phyloP scores from a whole-genome alignment of 2,797 vertebrate species.

The Ptychobarbus kaznakovi region DNA sequence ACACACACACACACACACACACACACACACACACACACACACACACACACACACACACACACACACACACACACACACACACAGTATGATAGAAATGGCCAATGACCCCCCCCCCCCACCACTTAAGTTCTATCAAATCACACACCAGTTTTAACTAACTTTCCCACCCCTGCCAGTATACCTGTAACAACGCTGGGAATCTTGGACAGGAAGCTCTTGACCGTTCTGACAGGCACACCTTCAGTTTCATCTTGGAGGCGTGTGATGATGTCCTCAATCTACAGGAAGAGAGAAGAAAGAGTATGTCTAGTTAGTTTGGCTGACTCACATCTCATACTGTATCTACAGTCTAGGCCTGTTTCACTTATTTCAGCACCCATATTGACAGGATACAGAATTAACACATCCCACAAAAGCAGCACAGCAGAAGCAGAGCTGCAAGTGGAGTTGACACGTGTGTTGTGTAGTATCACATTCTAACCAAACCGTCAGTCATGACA shows the following conservation, averaged over 20 bases:
- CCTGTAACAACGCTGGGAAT: constrained; percentile 98
- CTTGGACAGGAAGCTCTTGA: constrained; percentile 99
- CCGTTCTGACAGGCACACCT: constrained; percentile 94
- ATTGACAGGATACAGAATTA: constrained; percentile 19
- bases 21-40: no score
- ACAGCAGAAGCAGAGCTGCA: not conserved
- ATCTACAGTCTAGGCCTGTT: not conserved
- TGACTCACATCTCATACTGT: constrained; percentile 13
- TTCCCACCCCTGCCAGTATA: constrained; percentile 64
- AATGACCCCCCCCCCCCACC: not conserved
- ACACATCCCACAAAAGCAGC: constrained; percentile 26
- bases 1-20: not conserved
- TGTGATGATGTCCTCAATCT: constrained; percentile 96
- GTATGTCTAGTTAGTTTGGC: not conserved
- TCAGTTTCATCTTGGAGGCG: constrained; percentile 94
- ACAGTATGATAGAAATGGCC: not conserved
- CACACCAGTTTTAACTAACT: not conserved
- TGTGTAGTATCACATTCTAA: not conserved
- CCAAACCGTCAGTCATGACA: not conserved
- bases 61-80: not conserved
- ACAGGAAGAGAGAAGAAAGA: constrained; percentile 42
- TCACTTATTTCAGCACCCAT: constrained; percentile 18
- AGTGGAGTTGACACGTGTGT: not conserved
- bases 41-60: no score
- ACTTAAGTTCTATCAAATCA: not conserved